Evolutionary conservation across 2,113 vertebrate genomes (phyloP).

Genomic region (Castor canadensis): DNA sequence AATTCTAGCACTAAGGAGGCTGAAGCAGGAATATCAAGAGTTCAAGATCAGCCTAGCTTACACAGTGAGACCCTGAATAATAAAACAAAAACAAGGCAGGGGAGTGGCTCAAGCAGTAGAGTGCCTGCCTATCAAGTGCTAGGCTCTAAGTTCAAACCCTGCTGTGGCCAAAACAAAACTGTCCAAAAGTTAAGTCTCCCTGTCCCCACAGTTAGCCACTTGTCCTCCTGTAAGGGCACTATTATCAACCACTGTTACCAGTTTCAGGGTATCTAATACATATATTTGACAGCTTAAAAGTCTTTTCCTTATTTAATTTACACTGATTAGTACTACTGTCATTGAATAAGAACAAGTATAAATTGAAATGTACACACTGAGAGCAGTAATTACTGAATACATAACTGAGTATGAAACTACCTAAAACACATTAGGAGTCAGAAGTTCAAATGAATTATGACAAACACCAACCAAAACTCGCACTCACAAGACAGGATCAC

Average conservation of each 20-base stretch:
- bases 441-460: not conserved
- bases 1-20: no score
- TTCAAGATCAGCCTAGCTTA: no score
- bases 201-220: not conserved
- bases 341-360: not conserved
- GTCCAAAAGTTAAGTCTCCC: not conserved
- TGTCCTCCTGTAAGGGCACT: not conserved
- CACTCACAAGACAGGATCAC: no score
- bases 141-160: no score
- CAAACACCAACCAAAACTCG: no score
- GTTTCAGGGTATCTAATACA: not conserved
- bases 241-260: not conserved
- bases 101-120: no score
- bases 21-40: no score
- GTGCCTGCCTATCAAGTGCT: no score
- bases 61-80: no score
- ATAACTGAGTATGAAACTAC: not conserved
- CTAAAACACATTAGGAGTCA: not conserved
- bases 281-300: not conserved
- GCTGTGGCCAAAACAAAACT: no score
- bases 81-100: no score
- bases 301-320: not conserved
- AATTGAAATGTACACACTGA: not conserved
- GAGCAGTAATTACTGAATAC: not conserved
- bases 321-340: not conserved